These are phyloP conservation scores for Argyra leucocephala DNA, from an alignment of 2,888 invertebrate genomes.

Conservation along the genomic window DNA sequence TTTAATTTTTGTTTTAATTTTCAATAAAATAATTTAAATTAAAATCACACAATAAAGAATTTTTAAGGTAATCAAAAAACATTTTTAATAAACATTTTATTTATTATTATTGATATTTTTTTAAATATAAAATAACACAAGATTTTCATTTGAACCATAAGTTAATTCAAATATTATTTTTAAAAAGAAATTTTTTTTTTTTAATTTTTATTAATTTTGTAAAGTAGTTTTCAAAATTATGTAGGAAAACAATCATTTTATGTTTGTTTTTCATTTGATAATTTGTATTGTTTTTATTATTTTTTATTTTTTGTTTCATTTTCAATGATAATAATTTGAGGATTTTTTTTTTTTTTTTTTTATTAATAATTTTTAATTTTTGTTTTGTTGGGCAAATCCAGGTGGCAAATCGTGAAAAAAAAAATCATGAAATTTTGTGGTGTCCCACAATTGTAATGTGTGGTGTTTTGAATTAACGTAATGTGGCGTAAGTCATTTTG, in stretches of 20 bases:
- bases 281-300: too few relatives aligned
- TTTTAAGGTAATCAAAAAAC: too few relatives aligned
- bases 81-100: background rate
- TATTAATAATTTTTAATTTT: too few relatives aligned
- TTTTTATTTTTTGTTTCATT: too few relatives aligned
- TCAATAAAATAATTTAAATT: background rate
- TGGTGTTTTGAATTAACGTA: background rate
- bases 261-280: background rate
- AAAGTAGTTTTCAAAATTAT: background rate
- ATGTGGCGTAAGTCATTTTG: background rate
- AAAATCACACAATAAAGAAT: background rate
- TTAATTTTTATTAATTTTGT: background rate
- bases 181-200: too few relatives aligned
- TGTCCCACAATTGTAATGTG: background rate
- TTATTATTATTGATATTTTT: too few relatives aligned
- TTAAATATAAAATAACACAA: too few relatives aligned
- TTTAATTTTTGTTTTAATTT: background rate
- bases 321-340: background rate
- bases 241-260: too few relatives aligned
- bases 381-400: background rate
- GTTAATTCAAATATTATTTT: too few relatives aligned
- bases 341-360: background rate
- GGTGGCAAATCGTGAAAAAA: slow-evolving; percentile 5
- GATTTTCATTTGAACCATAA: too few relatives aligned
- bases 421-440: background rate